These are phyloP conservation scores for Uria lomvia DNA, from an alignment of 2,113 vertebrate genomes.

Conservation along the genomic window DNA sequence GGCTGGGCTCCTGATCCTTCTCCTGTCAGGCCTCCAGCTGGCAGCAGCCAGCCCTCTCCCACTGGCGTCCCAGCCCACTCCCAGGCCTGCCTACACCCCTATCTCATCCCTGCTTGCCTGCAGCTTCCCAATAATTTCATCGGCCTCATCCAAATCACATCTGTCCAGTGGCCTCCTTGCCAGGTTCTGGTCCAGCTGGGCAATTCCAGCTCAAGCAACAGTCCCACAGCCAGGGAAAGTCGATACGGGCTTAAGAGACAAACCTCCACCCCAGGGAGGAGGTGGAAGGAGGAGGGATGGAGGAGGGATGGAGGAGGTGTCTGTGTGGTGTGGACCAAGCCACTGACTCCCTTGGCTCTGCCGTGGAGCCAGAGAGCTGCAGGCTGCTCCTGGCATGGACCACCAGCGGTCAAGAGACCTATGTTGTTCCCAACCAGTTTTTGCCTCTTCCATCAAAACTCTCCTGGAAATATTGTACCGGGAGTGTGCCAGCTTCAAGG, in stretches of 20 bases:
- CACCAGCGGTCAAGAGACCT: rapidly evolving
- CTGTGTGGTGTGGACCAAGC: not conserved
- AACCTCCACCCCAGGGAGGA: not conserved
- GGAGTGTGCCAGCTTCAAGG: not conserved
- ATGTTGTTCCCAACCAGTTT: not conserved
- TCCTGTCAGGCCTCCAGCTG: conserved; percentile 18
- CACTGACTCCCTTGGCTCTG: not conserved
- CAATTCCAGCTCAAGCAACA: not conserved
- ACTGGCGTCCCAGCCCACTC: conserved; percentile 3
- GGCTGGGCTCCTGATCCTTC: not conserved
- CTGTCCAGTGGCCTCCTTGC: not conserved
- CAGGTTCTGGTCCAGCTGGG: not conserved
- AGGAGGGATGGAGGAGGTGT: not conserved
- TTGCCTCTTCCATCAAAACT: not conserved
- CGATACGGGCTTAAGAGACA: rapidly evolving
- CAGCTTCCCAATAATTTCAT: not conserved
- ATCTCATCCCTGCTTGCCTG: not conserved
- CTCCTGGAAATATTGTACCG: not conserved
- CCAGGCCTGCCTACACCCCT: conserved; percentile 41
- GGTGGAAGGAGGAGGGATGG: not conserved
- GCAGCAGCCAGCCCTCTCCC: not conserved
- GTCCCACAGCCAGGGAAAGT: not conserved
- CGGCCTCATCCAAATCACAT: not conserved
- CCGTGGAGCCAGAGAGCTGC: not conserved
- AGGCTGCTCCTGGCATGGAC: not conserved